Evolutionary conservation across 2,888 invertebrate species (phyloP), one percentile per base, ranked within the genome.

Genomic region (Metellina segmentata): DNA sequence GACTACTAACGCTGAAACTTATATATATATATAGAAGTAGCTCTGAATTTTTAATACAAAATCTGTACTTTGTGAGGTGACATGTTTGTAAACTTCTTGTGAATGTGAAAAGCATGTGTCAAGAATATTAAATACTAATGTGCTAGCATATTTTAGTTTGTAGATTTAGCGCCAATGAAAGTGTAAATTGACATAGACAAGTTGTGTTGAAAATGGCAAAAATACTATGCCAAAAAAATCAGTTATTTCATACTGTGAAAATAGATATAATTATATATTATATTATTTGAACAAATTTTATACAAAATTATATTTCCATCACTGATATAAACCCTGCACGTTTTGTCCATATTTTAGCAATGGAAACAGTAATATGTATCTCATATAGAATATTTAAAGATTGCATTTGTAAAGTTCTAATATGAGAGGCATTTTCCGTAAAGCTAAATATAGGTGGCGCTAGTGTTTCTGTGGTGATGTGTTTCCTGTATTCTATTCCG

Each of bases 221-320:
- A 48, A 51, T 48, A 51, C 5, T 72, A 34, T 85, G 85, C 74
- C 85, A 53, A 75, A 75, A n/a, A 53, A 20, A 72, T 48, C 74
- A 20, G n/a, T 61, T 75, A 53, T 85, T 75, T 74, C 34, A 19
- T 13, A 53, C 74, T 53, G 51, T 77, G 77, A 69, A 77, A 70
- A 77, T 77, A 86, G 85, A 69, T 77, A 51, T 53, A 51, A 11
- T 52, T 87, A 72, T 79, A 72, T 78, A 61, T 87, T 70, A 81
- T 72, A n/a, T n/a, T n/a, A n/a, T 79, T 72, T 79, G 78, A 79
- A 79, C 79, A 71, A 79, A 79, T 87, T 87, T 87, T 81, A 79
- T 86, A 86, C 71, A 53, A 71, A 52, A 69, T 19, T 69, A 20
- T 77, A 52, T 51, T 34, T 72, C 34, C 34, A 34, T 34, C 34